Percentiles rank a stretch among this genome's conserved stretches.
These are phyloP conservation scores for Lomographa bimaculata DNA, from an alignment of 2,888 invertebrate species.

Conservation along the genomic window DNA sequence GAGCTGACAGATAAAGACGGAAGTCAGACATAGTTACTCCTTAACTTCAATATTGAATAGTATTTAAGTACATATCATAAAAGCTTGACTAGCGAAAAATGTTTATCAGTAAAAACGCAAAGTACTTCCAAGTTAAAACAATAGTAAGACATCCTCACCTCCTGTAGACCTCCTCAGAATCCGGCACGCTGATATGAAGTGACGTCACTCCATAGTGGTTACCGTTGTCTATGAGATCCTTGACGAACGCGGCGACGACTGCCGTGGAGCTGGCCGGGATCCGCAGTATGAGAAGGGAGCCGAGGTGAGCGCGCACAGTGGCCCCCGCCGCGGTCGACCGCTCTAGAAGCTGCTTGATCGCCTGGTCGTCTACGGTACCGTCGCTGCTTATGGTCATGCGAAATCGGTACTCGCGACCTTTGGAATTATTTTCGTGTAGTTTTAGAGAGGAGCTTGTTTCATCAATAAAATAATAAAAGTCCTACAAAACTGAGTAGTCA, in stretches of 20 bases:
- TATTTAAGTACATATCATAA: no score
- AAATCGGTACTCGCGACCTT: constrained; percentile 56
- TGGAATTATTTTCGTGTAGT: no score
- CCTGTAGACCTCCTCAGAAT: constrained; percentile 64
- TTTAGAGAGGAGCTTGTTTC: no score
- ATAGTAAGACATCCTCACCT: constrained; percentile 52
- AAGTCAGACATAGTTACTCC: no score
- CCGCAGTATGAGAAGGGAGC: constrained; percentile 59
- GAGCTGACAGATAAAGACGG: no score
- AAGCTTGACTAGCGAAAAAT: no score
- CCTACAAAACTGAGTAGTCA: no score
- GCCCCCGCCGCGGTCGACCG: constrained; percentile 49
- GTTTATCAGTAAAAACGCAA: no score
- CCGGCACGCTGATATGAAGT: constrained; percentile 61
- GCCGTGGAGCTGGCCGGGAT: constrained; percentile 58
- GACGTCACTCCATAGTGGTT: constrained; percentile 53
- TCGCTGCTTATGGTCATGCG: constrained; percentile 54
- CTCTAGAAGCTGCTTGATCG: constrained; percentile 38
- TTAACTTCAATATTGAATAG: no score
- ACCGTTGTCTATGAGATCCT: constrained; percentile 47
- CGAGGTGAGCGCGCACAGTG: constrained; percentile 57
- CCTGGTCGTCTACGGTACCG: constrained; percentile 37
- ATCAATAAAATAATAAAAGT: no score
- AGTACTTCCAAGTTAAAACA: no score
- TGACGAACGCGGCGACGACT: constrained; percentile 50